Evolutionary conservation across 2,113 vertebrate species (phyloP).

Genomic region (Cheilinus undulatus): DNA sequence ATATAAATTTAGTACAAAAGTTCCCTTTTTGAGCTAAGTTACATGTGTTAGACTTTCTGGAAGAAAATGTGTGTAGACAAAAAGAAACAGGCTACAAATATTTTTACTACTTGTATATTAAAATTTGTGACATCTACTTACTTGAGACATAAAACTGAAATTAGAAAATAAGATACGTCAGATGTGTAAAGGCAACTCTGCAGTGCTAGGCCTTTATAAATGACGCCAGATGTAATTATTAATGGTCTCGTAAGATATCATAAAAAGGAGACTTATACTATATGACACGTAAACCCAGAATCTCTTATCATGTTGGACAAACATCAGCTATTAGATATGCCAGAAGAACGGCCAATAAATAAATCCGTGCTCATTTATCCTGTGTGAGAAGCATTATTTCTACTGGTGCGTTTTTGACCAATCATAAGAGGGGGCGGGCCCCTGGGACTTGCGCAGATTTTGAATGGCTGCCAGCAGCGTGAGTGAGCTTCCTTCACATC

Average conservation of each 20-base stretch:
- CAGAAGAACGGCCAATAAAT: neutral
- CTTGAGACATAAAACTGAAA: too few relatives aligned
- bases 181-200: too few relatives aligned
- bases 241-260: neutral
- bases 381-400: too few relatives aligned
- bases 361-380: neutral
- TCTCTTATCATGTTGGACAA: neutral
- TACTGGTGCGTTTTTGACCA: constrained; percentile 18
- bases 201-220: too few relatives aligned
- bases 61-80: too few relatives aligned
- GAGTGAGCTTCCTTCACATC: constrained; percentile 3
- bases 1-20: too few relatives aligned
- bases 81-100: too few relatives aligned
- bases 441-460: constrained; percentile 15
- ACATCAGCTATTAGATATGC: neutral
- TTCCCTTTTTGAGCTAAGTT: too few relatives aligned
- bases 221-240: neutral
- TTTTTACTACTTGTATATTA: too few relatives aligned
- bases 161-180: too few relatives aligned
- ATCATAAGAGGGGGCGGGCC: constrained; percentile 20
- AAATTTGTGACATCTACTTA: too few relatives aligned
- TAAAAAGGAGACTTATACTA: neutral
- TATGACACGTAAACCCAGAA: neutral
- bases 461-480: constrained; percentile 33
- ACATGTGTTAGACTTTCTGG: too few relatives aligned